Evolutionary conservation across 2,113 vertebrate genomes (phyloP), one percentile per base, ranked within the genome.

Genomic region (Pelodiscus sinensis): DNA sequence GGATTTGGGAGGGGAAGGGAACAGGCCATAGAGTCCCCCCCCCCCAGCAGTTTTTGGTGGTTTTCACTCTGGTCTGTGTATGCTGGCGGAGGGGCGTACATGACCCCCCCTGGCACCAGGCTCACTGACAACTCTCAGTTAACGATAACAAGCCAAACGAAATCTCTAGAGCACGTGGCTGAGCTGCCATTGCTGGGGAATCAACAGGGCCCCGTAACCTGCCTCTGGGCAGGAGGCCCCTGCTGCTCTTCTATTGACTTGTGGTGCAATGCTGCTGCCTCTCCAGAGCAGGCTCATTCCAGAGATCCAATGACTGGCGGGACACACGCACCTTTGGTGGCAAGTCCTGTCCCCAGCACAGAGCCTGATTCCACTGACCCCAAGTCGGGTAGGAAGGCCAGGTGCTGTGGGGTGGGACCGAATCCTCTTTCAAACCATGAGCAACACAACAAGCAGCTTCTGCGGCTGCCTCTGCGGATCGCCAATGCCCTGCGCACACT

Each of bases 1-100:
- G 87, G 78, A 85, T 73, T 35, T 29, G 68, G 25, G 3, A 52
- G 9, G n/a, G 68, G 10, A 3, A 44, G n/a, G 44, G 4, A 35
- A 11, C 18, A 82, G 62, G 71, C 0, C 4, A 68, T 29, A 29
- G 15, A 65, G 15, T 31, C 9, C n/a, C 6, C 14, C 6, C 14
- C 62, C 62, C 16, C 62, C 8, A 16, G 31, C 29, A n/a, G 31
- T 68, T 68, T 68, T 18, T n/a, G 15, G 29, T 68, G 62, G 0
- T 56, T 73, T 91, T 54, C 83, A 54, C 11, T 68, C 22, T 0
- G 0, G 60, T 80, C 58, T 0, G 0, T 54, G n/a, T 71, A 27
- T 52, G 82, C 62, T 83, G 2, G 0, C 3, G 25, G 79, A 25
- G 75, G 44, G 44, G 22, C 3, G 8, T 68, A n/a, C 62, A 18